phyloP scores from a whole-genome alignment of 2,113 vertebrate genomes.

The Clupea harengus region DNA sequence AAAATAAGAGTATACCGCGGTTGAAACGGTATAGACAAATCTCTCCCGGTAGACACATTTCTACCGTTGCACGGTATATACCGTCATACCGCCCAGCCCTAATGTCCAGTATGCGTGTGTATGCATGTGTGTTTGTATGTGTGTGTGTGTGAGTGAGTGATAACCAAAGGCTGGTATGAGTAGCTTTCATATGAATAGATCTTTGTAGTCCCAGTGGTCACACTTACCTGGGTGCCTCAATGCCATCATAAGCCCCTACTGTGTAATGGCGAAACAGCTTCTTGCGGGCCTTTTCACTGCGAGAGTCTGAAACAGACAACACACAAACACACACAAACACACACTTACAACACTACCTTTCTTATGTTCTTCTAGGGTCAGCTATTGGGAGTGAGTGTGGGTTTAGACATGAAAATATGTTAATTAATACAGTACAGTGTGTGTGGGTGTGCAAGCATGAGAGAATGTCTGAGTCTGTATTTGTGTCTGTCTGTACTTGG shows the following conservation, averaged over 20 bases:
- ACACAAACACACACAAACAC: conserved; percentile 34
- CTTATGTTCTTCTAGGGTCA: neutral
- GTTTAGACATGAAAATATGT: neutral
- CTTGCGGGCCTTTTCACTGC: conserved; percentile 87
- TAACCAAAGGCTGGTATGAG: too few relatives aligned
- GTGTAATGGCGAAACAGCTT: conserved; percentile 91
- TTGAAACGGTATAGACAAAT: too few relatives aligned
- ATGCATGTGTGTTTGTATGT: neutral
- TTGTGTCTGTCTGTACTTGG: conserved; percentile 16
- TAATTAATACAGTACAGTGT: neutral
- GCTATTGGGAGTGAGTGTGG: neutral
- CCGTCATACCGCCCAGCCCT: too few relatives aligned
- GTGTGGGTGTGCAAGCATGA: neutral
- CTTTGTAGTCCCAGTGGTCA: conserved; percentile 10
- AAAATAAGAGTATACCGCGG: too few relatives aligned
- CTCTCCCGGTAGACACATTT: too few relatives aligned
- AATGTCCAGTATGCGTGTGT: neutral
- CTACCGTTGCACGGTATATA: too few relatives aligned
- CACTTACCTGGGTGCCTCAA: conserved; percentile 84
- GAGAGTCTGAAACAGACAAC: conserved; percentile 76
- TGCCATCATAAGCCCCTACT: conserved; percentile 89
- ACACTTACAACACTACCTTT: conserved; percentile 36
- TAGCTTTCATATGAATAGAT: neutral
- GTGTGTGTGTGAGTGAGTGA: neutral
- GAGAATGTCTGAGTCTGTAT: neutral